phyloP scores from a whole-genome alignment of 2,888 invertebrate genomes.

The Serripes groenlandicus region DNA sequence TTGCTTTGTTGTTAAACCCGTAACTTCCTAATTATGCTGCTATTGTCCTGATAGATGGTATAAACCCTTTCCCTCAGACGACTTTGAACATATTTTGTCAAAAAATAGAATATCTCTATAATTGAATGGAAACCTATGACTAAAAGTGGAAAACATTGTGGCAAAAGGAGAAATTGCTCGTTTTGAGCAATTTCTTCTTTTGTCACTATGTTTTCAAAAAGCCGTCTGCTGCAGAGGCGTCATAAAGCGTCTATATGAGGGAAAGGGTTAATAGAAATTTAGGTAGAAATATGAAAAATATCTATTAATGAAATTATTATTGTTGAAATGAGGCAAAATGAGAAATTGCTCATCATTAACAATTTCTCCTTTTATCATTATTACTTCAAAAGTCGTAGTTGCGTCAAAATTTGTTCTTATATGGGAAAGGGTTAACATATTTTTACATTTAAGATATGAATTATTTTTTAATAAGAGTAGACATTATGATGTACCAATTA shows the following conservation, averaged over 20 bases:
- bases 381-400: background rate
- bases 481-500: too few relatives aligned
- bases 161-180: background rate
- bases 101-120: too few relatives aligned
- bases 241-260: too few relatives aligned
- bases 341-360: background rate
- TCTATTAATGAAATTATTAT: too few relatives aligned
- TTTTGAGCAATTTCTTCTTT: background rate
- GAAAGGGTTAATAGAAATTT: too few relatives aligned
- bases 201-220: background rate
- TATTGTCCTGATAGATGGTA: background rate
- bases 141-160: background rate
- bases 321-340: background rate
- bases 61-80: too few relatives aligned
- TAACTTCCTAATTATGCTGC: background rate
- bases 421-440: background rate
- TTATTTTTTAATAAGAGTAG: too few relatives aligned
- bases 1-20: background rate
- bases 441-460: background rate
- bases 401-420: background rate
- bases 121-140: too few relatives aligned
- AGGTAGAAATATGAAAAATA: too few relatives aligned
- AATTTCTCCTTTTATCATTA: background rate
- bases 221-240: too few relatives aligned
- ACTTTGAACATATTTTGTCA: too few relatives aligned